Base-by-base conservation (phyloP, 2,113 vertebrate genomes). In the Phalacrocorax pelagicus region DNA sequence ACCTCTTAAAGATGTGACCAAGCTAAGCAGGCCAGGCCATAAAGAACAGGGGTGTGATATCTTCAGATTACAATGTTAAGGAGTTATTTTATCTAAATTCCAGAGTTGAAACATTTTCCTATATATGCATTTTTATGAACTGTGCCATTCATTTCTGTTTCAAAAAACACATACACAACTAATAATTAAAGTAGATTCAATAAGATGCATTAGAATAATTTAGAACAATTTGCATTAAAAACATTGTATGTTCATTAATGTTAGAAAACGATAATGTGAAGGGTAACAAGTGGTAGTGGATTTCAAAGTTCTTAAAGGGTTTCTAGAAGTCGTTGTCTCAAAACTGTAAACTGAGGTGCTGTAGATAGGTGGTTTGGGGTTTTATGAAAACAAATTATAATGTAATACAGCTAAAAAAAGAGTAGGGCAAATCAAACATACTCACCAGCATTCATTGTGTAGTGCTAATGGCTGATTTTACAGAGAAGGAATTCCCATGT, bases 211-310 rank as follows among this genome's bases (percentile, higher is more conserved):
- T 49, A 58, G 11, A 58, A 58, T 57, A 65, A 54, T 42, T 47
- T 18, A 18, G 44, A 75, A 30, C 2, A 51, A 47, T 27, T 54
- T 51, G 11, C 5, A 61, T n/a, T 54, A 10, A 63, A 46, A 86
- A 52, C 7, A 42, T 18, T 1, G 24, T 6, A 14, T 14, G 2
- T 34, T 61, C 57, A 42, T 18, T 63, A 12, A 61, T 38, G 34
- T 42, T 77, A 59, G 49, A n/a, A 91, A 94, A n/a, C 32, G 0
- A 23, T 62, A 6, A 32, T 11, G 2, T 32, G 44, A 92, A 66
- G 7, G 3, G 10, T 29, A 63, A 52, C 22, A 84, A 42, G 6
- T 27, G 0, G 0, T 80, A 9, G 4, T 46, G 6, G 9, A 66
- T 74, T 87, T 81, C 21, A 44, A 63, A 57, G 12, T 32, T 88